A percentile compares a stretch with the other conserved stretches of the same genome.
phyloP scores from a whole-genome alignment of 2,113 vertebrate genomes.

The Gymnobelideus leadbeateri region DNA sequence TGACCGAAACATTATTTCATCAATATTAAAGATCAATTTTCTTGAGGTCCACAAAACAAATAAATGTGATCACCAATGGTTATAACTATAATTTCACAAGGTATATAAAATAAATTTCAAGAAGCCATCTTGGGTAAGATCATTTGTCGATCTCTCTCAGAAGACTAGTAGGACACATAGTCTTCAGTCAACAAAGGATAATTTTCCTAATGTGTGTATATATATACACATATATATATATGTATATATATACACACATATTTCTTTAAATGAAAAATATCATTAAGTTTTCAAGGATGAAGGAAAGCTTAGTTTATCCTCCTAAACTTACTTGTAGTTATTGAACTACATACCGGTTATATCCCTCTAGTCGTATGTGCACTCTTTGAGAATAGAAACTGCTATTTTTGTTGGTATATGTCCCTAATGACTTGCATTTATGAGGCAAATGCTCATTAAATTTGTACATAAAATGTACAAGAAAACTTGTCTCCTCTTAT shows the following conservation, averaged over 20 bases:
- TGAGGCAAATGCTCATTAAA: neutral
- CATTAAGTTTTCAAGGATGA: neutral
- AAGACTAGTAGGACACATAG: neutral
- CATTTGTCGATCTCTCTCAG: neutral
- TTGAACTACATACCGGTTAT: neutral
- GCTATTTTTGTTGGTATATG: neutral
- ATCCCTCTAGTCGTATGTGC: neutral
- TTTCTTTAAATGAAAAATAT: neutral
- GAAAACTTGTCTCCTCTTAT: neutral
- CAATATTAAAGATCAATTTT: slow-evolving; percentile 64
- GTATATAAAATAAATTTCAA: slow-evolving; percentile 18
- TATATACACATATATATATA: too few species aligned
- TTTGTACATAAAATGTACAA: neutral
- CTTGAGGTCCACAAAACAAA: slow-evolving; percentile 63
- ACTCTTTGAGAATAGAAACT: neutral
- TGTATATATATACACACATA: too few species aligned
- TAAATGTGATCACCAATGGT: slow-evolving; percentile 49
- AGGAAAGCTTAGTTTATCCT: neutral
- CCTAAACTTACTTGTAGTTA: neutral
- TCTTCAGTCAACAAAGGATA: neutral
- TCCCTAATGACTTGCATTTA: neutral
- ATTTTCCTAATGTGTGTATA: neutral
- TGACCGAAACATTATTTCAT: slow-evolving; percentile 60
- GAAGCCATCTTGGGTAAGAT: slow-evolving; percentile 10
- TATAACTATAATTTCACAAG: slow-evolving; percentile 16